Conservation (phyloP, 2,797 vertebrate genomes). For the Tympanoctomys barrerae region DNA sequence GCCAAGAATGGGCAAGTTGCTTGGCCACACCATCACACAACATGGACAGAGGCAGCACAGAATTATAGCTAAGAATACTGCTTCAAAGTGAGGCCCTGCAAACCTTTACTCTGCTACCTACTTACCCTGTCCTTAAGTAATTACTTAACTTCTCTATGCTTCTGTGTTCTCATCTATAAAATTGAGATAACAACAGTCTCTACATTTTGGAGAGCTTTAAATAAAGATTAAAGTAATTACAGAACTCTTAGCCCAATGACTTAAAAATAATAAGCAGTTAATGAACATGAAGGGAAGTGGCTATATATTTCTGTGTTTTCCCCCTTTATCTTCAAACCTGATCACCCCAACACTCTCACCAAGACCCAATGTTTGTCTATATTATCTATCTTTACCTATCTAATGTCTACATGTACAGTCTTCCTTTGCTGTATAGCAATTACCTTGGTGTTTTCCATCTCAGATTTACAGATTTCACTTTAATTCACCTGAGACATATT, state of each 20-base stretch:
- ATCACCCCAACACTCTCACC: background rate
- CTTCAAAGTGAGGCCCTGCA: background rate
- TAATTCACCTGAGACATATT: background rate
- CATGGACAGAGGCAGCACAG: background rate
- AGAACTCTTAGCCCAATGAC: background rate
- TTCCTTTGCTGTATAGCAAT: background rate
- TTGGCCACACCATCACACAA: background rate
- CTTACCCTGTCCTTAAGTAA: background rate
- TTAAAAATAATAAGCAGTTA: conserved; percentile 8
- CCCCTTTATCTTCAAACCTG: background rate
- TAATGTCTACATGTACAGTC: background rate
- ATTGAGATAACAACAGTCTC: background rate
- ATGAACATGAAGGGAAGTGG: background rate
- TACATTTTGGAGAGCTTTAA: background rate
- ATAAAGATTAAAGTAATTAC: background rate
- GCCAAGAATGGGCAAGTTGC: background rate
- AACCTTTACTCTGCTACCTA: background rate
- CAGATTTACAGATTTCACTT: background rate
- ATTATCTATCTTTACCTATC: background rate
- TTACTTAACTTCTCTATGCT: background rate
- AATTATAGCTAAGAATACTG: accelerated
- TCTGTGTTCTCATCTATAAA: background rate
- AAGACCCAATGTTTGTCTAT: background rate
- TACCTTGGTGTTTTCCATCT: background rate
- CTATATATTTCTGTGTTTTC: background rate